Conservation (phyloP, 2,888 invertebrate genomes). For the Torymus texanus region DNA sequence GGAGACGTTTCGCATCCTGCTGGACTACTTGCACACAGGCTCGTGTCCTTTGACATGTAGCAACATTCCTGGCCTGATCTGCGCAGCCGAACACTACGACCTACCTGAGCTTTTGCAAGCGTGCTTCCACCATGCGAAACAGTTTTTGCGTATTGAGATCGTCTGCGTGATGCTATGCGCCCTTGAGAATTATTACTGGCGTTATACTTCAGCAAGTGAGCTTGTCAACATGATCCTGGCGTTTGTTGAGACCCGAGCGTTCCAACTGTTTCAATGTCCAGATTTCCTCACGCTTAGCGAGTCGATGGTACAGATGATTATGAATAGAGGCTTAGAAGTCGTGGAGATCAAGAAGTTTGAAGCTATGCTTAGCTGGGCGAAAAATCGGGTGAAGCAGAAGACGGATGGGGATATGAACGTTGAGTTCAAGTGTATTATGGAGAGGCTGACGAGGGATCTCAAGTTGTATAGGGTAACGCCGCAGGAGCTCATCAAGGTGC, state of each 20-base stretch:
- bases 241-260: constrained; percentile 91
- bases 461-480: constrained; percentile 94
- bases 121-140: constrained; percentile 96
- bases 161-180: constrained; percentile 95
- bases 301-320: constrained; percentile 96
- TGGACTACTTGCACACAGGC: constrained; percentile 95
- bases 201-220: constrained; percentile 95
- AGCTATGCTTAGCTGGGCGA: constrained; percentile 94
- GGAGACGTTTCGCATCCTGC: constrained; percentile 91
- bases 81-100: constrained; percentile 96
- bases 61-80: constrained; percentile 93
- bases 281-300: constrained; percentile 93
- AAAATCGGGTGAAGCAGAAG: constrained; percentile 87
- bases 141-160: constrained; percentile 93
- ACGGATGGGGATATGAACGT: constrained; percentile 89
- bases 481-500: constrained; percentile 91
- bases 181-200: constrained; percentile 95
- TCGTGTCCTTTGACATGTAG: constrained; percentile 94
- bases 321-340: constrained; percentile 92
- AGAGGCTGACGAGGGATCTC: constrained; percentile 90
- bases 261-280: constrained; percentile 87
- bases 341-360: constrained; percentile 94
- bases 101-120: constrained; percentile 93
- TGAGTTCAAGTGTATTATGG: constrained; percentile 95
- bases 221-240: constrained; percentile 95